Evolutionary conservation across 2,888 invertebrate genomes (phyloP).

Genomic region (Aspidapion aeneum): DNA sequence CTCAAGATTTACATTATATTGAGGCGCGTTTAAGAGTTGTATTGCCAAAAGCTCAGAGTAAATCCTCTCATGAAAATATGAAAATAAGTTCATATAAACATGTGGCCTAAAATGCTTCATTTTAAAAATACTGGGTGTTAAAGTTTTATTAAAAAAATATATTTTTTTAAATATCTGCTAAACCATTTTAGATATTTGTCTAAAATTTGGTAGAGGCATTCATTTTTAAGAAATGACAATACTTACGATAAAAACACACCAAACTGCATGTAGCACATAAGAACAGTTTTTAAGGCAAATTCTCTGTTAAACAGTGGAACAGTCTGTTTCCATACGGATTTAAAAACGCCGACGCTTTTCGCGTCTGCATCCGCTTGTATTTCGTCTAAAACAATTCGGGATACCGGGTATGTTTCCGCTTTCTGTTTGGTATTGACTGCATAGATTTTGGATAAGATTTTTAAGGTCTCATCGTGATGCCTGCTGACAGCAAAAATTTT

Average conservation of each 20-base stretch:
- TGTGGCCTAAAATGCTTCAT: no score
- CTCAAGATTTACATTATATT: slow-evolving; percentile 6
- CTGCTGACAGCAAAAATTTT: slow-evolving; percentile 43
- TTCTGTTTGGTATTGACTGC: slow-evolving; percentile 40
- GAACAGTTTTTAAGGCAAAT: slow-evolving; percentile 40
- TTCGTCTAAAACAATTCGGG: slow-evolving; percentile 39
- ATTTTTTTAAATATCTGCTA: no score
- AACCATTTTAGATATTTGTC: no score
- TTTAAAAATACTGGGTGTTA: no score
- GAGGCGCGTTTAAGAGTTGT: not conserved
- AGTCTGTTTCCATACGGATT: slow-evolving; percentile 45
- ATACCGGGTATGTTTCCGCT: slow-evolving; percentile 39
- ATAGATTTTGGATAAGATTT: slow-evolving; percentile 41
- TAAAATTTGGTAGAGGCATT: no score
- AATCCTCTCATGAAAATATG: no score
- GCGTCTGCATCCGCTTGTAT: slow-evolving; percentile 20
- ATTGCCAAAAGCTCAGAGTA: no score
- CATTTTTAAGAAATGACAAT: not conserved
- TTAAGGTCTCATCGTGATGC: slow-evolving; percentile 40
- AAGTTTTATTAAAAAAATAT: no score
- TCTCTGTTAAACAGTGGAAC: slow-evolving; percentile 40
- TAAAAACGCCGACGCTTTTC: slow-evolving; percentile 32
- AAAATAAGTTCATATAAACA: no score
- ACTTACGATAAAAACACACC: slow-evolving; percentile 46
- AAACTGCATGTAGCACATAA: slow-evolving; percentile 46